Evolutionary conservation across 2,113 vertebrate genomes (phyloP), one percentile per base, ranked within the genome.

Genomic region (Hydrochoerus hydrochaeris): DNA sequence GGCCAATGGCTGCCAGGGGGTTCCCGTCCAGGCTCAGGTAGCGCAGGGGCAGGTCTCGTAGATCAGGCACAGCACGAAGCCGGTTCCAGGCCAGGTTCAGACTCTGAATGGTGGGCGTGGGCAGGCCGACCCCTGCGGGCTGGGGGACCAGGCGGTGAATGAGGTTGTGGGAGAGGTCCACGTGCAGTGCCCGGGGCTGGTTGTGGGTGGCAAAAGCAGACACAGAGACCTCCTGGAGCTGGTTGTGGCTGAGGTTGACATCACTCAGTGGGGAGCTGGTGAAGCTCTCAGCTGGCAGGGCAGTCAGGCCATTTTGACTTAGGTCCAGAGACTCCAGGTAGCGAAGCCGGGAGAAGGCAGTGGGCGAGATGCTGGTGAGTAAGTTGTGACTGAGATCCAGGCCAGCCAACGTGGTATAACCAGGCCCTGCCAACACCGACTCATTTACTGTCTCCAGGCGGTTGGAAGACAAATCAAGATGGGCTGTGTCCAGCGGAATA

Each of bases 281-380:
- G 98, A 99, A 99, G 93, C 98, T 99, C 8, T 98, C 98, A 0
- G 98, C 98, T 0, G 99, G 98, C 44, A 99, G 98, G 87, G 96
- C 98, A 46, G 99, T 98, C 97, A 99, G 96, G 78, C 98, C 97
- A 41, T 99, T 99, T 97, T 99, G 99, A 98, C 99, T 99, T 91
- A 99, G 98, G 97, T 99, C 99, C 54, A 99, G 98, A 0, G 99
- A 99, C 98, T 99, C 99, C 80, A 99, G 98, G 97, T 99, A 99
- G 82, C 99, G 99, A 58, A 99, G 99, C 92, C 99, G 99, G 73
- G 99, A 99, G 97, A 99, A 99, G 0, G 99, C 98, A 4, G 98
- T 98, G 83, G 99, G 98, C 7, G 98, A 96, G 65, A 99, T 98
- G 97, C 97, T 98, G 83, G 98, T 98, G 49, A 99, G 99, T 22